Percentiles rank a stretch among this genome's conserved stretches.
phyloP scores from a whole-genome alignment of 2,888 invertebrate genomes.

The Syritta pipiens region DNA sequence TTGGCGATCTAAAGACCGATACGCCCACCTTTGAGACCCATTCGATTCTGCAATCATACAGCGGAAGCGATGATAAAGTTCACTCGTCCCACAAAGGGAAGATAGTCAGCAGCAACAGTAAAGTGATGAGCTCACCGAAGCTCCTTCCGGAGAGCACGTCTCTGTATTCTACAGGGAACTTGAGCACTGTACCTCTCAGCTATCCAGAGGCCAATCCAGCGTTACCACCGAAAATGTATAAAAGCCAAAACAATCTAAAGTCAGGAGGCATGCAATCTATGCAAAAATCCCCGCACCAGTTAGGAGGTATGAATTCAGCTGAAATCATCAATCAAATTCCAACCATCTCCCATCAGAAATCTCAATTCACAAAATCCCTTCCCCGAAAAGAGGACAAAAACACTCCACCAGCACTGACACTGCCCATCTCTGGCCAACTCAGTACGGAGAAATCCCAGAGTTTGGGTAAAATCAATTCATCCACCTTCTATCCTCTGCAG shows the following conservation, averaged over 20 bases:
- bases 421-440: constrained; percentile 71
- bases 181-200: constrained; percentile 68
- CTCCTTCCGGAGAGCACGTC: constrained; percentile 58
- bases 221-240: constrained; percentile 79
- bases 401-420: constrained; percentile 75
- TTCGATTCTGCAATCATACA: constrained; percentile 43
- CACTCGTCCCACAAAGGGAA: constrained; percentile 49
- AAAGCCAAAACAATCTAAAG: constrained; percentile 78
- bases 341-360: constrained; percentile 64
- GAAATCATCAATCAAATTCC: constrained; percentile 45
- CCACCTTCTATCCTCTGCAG: constrained; percentile 78
- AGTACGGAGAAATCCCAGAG: constrained; percentile 68
- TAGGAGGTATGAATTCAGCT: background rate
- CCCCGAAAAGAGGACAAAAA: constrained; percentile 72
- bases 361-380: constrained; percentile 71
- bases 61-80: constrained; percentile 52
- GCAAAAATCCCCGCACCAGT: constrained; percentile 59
- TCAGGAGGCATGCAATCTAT: constrained; percentile 66
- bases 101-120: constrained; percentile 65
- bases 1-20: constrained; percentile 73
- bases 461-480: constrained; percentile 77
- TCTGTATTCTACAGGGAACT: constrained; percentile 53
- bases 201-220: constrained; percentile 75
- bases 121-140: constrained; percentile 50
- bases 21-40: constrained; percentile 56